These are phyloP conservation scores for Parapsyche elsis DNA, from an alignment of 1,140 invertebrate species.

Conservation along the genomic window DNA sequence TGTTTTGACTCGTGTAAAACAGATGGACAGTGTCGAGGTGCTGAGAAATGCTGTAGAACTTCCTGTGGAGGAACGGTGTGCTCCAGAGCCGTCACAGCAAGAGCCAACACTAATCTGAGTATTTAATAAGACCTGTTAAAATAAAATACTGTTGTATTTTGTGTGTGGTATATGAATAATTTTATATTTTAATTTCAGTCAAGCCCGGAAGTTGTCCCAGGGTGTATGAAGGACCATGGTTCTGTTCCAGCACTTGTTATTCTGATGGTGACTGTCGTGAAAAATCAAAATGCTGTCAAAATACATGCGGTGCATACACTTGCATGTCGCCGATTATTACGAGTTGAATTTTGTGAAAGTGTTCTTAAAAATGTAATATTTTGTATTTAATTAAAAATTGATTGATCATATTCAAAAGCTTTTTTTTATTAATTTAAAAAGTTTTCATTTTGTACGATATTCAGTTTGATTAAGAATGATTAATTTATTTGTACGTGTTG, in stretches of 20 bases:
- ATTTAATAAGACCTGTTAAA: constrained; percentile 18
- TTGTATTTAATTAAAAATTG: too few species aligned
- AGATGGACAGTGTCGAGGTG: constrained; percentile 46
- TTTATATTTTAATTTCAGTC: constrained; percentile 57
- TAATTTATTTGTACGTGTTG: not conserved
- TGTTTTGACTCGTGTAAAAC: constrained; percentile 43
- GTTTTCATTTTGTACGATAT: too few species aligned
- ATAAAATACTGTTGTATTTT: not conserved
- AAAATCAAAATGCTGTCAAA: constrained; percentile 66
- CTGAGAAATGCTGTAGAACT: constrained; percentile 61
- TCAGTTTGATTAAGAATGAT: too few species aligned
- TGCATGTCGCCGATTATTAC: constrained; percentile 62
- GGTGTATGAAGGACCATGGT: constrained; percentile 65
- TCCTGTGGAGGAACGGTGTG: constrained; percentile 64
- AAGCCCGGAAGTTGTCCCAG: constrained; percentile 65
- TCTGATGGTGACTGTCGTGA: constrained; percentile 65
- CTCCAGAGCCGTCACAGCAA: constrained; percentile 60
- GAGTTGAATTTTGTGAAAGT: too few species aligned
- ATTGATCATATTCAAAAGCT: too few species aligned
- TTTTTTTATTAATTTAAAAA: too few species aligned
- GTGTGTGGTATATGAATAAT: too few species aligned
- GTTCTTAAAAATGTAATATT: too few species aligned
- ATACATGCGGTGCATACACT: constrained; percentile 65
- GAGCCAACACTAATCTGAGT: constrained; percentile 18
- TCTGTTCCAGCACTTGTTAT: constrained; percentile 66